These are phyloP conservation scores for Hassar affinis DNA, from an alignment of 2,113 vertebrate genomes.

Conservation along the genomic window DNA sequence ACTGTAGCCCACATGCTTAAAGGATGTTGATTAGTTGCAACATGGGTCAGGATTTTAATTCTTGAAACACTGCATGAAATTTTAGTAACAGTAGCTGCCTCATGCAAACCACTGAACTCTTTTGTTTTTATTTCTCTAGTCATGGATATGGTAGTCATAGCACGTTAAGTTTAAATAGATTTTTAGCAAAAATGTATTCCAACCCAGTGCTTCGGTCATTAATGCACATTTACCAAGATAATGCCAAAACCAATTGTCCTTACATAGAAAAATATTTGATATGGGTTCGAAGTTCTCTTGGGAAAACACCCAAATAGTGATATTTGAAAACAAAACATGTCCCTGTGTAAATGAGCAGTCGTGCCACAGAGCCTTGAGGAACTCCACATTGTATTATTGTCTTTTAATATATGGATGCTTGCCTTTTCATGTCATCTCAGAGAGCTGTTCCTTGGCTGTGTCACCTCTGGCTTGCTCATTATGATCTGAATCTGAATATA, in stretches of 20 bases:
- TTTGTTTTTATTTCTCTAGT: not conserved
- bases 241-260: not conserved
- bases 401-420: not conserved
- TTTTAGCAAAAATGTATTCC: not conserved
- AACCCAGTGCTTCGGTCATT: not conserved
- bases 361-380: not conserved
- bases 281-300: not conserved
- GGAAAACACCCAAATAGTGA: not conserved
- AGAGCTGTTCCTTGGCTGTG: not conserved
- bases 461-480: not conserved
- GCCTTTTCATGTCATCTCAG: not conserved
- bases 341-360: not conserved
- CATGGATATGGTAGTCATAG: not conserved
- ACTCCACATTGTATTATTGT: not conserved
- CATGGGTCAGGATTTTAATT: not conserved
- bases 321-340: not conserved
- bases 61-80: not conserved
- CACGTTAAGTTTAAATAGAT: not conserved
- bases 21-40: not conserved
- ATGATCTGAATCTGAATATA: not conserved
- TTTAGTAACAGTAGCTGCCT: not conserved
- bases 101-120: not conserved
- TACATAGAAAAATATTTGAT: not conserved
- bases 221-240: not conserved
- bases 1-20: not conserved